Evolutionary conservation across 2,888 invertebrate genomes (phyloP), one percentile per base, ranked within the genome.

Genomic region (Drosophila paranaensis): DNA sequence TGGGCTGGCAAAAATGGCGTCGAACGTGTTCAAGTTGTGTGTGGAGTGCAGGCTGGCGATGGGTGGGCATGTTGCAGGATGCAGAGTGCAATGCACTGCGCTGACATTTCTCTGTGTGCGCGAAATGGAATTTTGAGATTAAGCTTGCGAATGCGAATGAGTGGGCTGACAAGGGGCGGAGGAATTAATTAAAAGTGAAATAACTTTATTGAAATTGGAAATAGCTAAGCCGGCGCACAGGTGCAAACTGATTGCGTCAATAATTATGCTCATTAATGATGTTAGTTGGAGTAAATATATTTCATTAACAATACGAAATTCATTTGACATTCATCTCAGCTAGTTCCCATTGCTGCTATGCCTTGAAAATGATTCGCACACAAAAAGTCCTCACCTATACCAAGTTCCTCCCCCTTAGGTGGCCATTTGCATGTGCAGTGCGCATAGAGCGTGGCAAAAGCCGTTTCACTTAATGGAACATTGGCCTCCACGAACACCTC

Each of bases 61-160:
- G 48, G 30, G 48, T 51, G 68, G 30, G 60, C 51, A 56, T 39
- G 43, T 13, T n/a, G 54, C 33, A 46, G 77, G 77, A 58, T 55
- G 48, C 64, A 61, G 74, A 81, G 90, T 77, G 77, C 88, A 88
- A 78, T 88, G 87, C 87, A 82, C 87, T 75, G 67, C 46, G 64
- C 61, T 77, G 74, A 73, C 77, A 81, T 81, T 79, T 77, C 72
- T 74, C 55, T 20, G 45, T 65, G 50, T 39, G 60, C 55, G 71
- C 60, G 60, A 63, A 66, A 70, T 68, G 89, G 78, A 81, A 84
- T 84, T 84, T 88, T 54, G 33, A 74, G 78, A 81, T 88, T 74
- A 84, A 88, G 83, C 74, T 68, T 64, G 56, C 67, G 58, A 71
- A 57, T 65, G 63, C 65, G 64, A 55, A 48, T 46, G 57, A 61